These are phyloP conservation scores for Lerema accius DNA, from an alignment of 1,140 invertebrate species.

Conservation along the genomic window DNA sequence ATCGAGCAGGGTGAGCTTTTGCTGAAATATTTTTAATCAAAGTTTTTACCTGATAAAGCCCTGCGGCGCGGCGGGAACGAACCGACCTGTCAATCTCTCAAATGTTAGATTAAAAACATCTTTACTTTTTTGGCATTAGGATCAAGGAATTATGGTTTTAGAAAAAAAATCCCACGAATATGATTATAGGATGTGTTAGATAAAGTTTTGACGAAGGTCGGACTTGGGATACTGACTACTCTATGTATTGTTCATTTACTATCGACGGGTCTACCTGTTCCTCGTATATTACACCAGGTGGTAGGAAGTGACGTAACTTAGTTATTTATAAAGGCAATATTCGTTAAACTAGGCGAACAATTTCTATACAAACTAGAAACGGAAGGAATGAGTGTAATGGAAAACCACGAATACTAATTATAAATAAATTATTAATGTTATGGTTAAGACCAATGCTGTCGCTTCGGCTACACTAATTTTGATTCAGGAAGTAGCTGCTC, in stretches of 20 bases:
- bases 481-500: too few relatives aligned
- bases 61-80: slow-evolving; percentile 57
- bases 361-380: slow-evolving; percentile 30
- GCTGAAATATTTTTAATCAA: slow-evolving; percentile 83
- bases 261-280: slow-evolving; percentile 40
- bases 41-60: slow-evolving; percentile 72
- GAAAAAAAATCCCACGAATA: slow-evolving; percentile 60
- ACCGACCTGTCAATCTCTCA: slow-evolving; percentile 80
- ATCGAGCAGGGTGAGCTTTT: slow-evolving; percentile 54
- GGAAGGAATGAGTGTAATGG: too few relatives aligned
- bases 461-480: too few relatives aligned
- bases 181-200: slow-evolving; percentile 71
- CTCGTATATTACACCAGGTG: slow-evolving; percentile 2
- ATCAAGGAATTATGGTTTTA: slow-evolving; percentile 75
- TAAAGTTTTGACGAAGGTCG: slow-evolving; percentile 75
- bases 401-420: too few relatives aligned
- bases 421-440: too few relatives aligned
- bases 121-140: slow-evolving; percentile 78
- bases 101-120: slow-evolving; percentile 82
- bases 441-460: too few relatives aligned
- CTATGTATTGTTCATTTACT: slow-evolving; percentile 46
- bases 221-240: slow-evolving; percentile 41
- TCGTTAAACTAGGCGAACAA: background rate
- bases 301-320: background rate
- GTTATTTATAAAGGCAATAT: slow-evolving; percentile 9